Base-by-base conservation (phyloP, 1,140 invertebrate species). In the Drosophila lowei region DNA sequence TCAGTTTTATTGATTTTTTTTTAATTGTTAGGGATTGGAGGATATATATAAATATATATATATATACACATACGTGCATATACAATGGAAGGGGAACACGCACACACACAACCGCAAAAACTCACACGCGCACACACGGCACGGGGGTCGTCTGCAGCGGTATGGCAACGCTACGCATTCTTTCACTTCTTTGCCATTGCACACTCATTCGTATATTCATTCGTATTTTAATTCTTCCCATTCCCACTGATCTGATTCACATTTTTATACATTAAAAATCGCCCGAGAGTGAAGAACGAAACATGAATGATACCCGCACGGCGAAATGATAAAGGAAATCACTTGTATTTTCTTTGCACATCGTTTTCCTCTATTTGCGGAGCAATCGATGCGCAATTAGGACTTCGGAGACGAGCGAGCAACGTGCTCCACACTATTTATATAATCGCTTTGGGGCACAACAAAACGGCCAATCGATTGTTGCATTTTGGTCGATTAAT, bases 341-440 rank as follows among this genome's bases (percentile, higher is more conserved):
- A 68, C 47, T 43, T 44, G 59, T 65, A 38, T 48, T 71, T 55
- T 43, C 49, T 53, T 48, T 63, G 25, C 28, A 42, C 43, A 54
- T 68, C 8, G 30, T 53, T 64, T 57, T 55, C 41, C 41, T 18
- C 2, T 15, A 38, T 23, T 68, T 41, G 43, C 43, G 34, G 38
- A 48, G 46, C 57, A 85, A 88, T 81, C 81, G 70, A 86, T 85
- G 83, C 81, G 83, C 83, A 85, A 75, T 85, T 85, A 79, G 64
- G 63, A 74, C 66, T 67, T 74, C 52, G 62, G 46, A 56, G 41
- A 55, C 57, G 60, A 48, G 38, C 63, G 54, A 61, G 56, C 57
- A 80, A 65, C 76, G 59, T 79, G 78, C 67, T 89, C 66, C 74
- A 60, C 55, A 60, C 55, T 73, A 66, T 88, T 88, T 89, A 89